Base-by-base conservation (phyloP, 2,797 vertebrate genomes). In the Molossus alvarezi region DNA sequence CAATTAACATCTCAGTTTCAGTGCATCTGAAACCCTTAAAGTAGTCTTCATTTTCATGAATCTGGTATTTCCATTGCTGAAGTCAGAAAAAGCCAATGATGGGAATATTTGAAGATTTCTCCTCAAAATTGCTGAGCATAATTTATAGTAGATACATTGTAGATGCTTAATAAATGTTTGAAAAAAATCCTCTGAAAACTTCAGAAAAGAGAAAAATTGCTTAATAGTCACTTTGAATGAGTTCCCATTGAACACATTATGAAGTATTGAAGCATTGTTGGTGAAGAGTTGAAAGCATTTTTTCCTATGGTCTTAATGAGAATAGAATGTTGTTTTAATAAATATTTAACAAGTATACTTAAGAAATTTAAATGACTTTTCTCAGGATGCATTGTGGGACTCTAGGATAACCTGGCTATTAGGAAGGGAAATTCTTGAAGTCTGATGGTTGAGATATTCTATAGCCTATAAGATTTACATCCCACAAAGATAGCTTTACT, bases 331-430 rank as follows among this genome's bases (percentile, higher is more conserved):
- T 89, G 25, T 67, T 57, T 80, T 90, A 94, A 41, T 92, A 95
- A 53, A 29, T 86, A 64, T 77, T 75, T 76, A 88, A 51, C 33
- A 81, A 88, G 27, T 85, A 41, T 85, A 57, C 62, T 91, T 25
- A 88, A 81, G 91, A 73, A 69, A 86, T 73, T 72, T 88, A 81
- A 96, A 69, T 88, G 80, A 86, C 51, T 95, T 71, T 94, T 81
- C 67, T 64, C 53, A 94, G 64, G 51, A 37, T 71, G 57, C 77
- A 79, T 64, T 89, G 14, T 91, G 71, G 67, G 15, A 81, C 60
- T 91, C 79, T 91, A 86, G 58, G 10, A 90, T 88, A 71, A 75
- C 62, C 27, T 89, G 72, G 11, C 9, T 88, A 1, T 87, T 65
- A 41, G 55, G 13, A 88, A 69, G n/a, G 57, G 62, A 51, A 80